Evolutionary conservation across 2,888 invertebrate genomes (phyloP), one percentile per base, ranked within the genome.

Genomic region (Heliconius ethilla): DNA sequence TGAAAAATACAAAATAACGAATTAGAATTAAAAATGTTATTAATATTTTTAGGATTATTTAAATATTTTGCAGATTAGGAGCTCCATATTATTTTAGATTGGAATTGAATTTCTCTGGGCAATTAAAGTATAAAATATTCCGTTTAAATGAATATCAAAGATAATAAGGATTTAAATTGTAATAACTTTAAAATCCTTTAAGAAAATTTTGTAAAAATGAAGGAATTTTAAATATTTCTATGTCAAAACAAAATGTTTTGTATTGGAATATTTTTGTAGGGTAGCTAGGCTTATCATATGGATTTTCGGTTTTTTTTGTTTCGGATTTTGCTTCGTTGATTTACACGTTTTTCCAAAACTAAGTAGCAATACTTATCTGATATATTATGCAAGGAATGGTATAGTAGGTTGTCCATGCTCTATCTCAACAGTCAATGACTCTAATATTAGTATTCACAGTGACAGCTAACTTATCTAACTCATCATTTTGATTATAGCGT

Each of bases 1-100:
- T 96, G 89, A 70, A 94, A 59, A 59, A 33, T 6, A 4, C 9
- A 70, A 59, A 55, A 59, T n/a, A 1, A 59, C 3, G 0, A 59
- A 59, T n/a, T 59, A n/a, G 2, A 51, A 51, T 51, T 7, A 51
- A 18, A 51, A 18, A 0, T 51, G 6, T 51, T 51, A 51, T 51
- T 51, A 18, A 51, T 18, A 51, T 22, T 51, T 51, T 18, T 51
- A 51, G 18, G 51, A 22, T 51, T 51, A 22, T 6, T 45, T 18
- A 45, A 5, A 45, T 45, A 45, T 6, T 15, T 45, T 45, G 15
- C 45, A 45, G 15, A 45, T 45, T 45, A 45, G 1, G 0, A 45
- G 45, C 15, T 45, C 0, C 6, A 45, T 6, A 1, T 45, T 1
- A 15, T 45, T 6, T 15, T 18, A 45, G 6, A 45, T 45, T 55